Evolutionary conservation across 2,113 vertebrate genomes (phyloP), one percentile per base, ranked within the genome.

Genomic region (Tupaia chinensis): DNA sequence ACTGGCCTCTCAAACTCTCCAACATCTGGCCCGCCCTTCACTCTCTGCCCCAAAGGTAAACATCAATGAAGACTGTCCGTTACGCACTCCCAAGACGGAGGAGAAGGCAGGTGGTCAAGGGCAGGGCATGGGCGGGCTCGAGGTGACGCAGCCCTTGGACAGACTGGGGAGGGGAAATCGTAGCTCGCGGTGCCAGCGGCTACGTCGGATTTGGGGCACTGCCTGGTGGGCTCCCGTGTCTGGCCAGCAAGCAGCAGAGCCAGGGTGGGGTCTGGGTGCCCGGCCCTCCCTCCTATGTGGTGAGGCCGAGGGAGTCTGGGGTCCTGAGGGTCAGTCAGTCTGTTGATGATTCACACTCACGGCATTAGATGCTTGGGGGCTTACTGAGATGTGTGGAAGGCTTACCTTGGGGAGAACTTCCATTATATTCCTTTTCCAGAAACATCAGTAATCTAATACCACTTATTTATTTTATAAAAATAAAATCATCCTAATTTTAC

Each of bases 231-330:
- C 53, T 44, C 92, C 87, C 82, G 96, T 95, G 44, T 89, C 0
- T 0, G 17, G 27, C 0, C 94, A 96, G 96, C 78, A 54, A 87
- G 61, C 93, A 76, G 77, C 0, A 66, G 78, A 79, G 96, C 27
- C 81, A 27, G 80, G 93, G 95, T 27, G 83, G 97, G 94, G 74
- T 7, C 74, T 86, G 91, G 82, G 91, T 32, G 22, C 15, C 69
- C 22, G 3, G n/a, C 73, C 68, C 13, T 70, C 34, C 65, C 53
- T 14, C 7, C 65, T 54, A 16, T 11, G 32, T 54, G 9, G 27
- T 23, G 53, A 85, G 85, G 91, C 79, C 73, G 32, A 90, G 58
- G 19, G 73, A 60, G 83, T 54, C 81, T 68, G 17, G 44, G 44
- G 44, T 44, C 44, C 44, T 44, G 44, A 32, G 44, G 44, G 44